Evolutionary conservation across 2,113 vertebrate genomes (phyloP), one percentile per base, ranked within the genome.

Genomic region (Ardeotis arabs): DNA sequence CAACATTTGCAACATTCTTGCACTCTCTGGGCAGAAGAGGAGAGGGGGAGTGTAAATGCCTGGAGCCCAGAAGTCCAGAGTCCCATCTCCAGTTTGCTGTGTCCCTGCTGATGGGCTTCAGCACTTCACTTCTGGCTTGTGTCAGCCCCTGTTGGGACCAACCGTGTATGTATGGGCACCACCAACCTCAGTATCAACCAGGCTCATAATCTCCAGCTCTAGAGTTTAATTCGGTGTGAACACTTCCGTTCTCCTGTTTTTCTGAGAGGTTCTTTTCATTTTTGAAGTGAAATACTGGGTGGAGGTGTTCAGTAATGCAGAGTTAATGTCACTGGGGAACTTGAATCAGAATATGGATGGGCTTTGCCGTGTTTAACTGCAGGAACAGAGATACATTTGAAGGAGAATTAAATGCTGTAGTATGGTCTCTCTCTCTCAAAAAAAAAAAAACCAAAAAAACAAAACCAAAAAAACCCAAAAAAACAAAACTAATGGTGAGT

Each of bases 121-220:
- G 44, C 49, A 15, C 25, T 83, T 67, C 7, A 2, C 53, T 83
- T 72, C 49, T 73, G 68, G 33, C 23, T 56, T 7, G 12, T 70
- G 35, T 29, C 27, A 44, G 66, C 33, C 16, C 9, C 16, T 33
- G 10, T 9, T 39, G 77, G 68, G 72, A 7, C 49, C 23, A 9
- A 50, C n/a, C 4, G 4, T 55, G 44, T 39, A 1, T 2, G 2
- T 44, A 52, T 1, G 3, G 35, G 29, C 44, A 41, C 21, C 7
- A 31, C 41, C 21, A 58, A 25, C 21, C 56, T 66, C 62, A 24
- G 31, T 62, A 63, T 59, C 53, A 72, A 5, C 45, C 39, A 33
- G 11, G 33, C 58, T 70, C 49, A 2, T n/a, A 4, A 47, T 18
- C 67, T 59, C 12, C 25, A 76, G 33, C 53, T 76, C 35, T 56